Base-by-base conservation (phyloP, 2,113 vertebrate genomes). In the Mola mola region DNA sequence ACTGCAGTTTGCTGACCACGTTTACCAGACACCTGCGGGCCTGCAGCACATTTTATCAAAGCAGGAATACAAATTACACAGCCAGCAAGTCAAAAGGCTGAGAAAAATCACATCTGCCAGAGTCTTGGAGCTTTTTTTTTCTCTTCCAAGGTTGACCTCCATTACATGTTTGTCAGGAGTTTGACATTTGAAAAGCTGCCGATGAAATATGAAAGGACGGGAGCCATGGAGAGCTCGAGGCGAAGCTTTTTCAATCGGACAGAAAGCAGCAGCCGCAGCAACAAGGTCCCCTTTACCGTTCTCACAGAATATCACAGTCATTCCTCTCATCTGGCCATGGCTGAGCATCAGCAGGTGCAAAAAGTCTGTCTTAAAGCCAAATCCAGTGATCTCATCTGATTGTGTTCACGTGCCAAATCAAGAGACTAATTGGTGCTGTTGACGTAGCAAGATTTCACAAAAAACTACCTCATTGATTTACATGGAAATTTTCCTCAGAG, bases 131-230 rank as follows among this genome's bases (percentile, higher is more conserved):
- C 60, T n/a, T n/a, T n/a, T n/a, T n/a, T n/a, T n/a, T n/a, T n/a
- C n/a, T n/a, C 49, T 28, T 44, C 66, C 40, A 74, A 75, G 59
- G 36, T 66, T 63, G 86, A 85, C 87, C 83, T 82, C 80, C 38
- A 86, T 87, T 85, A 85, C 81, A 72, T 63, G 65, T 80, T 66
- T 58, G 61, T 81, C 72, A 58, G 46, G 19, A 51, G 52, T 20
- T 28, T 90, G 88, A 82, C 88, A 90, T 91, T 91, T 91, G 20
- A 53, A 69, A 86, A 81, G 58, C 61, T 7, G 53, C 47, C 22
- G 52, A 61, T 74, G 66, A 82, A 79, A 73, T 71, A 75, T 78
- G 66, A 80, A 71, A 65, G 36, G 53, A 38, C n/a, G 7, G 26
- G 24, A 47, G 44, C 59, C 57, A 4, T 0, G 20, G 38, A 38